A percentile compares a stretch with the other conserved stretches of the same genome.
Conservation (phyloP, 2,797 vertebrate species). For the Masticophis lateralis region DNA sequence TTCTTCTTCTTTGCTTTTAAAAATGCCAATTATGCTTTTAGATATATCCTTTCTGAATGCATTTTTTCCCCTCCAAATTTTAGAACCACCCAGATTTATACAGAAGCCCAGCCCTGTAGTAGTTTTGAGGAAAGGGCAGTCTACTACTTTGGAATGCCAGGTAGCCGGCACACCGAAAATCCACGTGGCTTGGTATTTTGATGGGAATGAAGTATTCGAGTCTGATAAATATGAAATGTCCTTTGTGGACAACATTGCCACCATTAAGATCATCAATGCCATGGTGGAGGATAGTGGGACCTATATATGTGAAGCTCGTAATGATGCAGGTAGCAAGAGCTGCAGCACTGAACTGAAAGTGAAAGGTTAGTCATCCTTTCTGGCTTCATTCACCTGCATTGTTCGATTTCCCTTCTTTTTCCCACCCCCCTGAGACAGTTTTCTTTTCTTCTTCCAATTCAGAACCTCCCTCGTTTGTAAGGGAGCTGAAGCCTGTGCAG, state of each 20-base stretch:
- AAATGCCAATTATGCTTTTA: constrained; percentile 20
- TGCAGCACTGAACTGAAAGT: constrained; percentile 94
- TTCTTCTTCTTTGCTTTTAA: constrained; percentile 3
- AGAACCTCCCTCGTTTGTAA: constrained; percentile 90
- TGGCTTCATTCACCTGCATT: neutral
- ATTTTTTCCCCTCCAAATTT: constrained; percentile 55
- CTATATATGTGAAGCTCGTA: constrained; percentile 93
- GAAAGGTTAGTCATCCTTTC: constrained; percentile 85
- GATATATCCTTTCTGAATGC: neutral
- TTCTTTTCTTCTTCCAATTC: constrained; percentile 57
- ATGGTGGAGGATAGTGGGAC: constrained; percentile 84
- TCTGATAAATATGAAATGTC: constrained; percentile 77
- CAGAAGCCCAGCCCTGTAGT: constrained; percentile 85
- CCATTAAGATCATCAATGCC: constrained; percentile 80
- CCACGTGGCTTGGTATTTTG: constrained; percentile 89
- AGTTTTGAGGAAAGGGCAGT: constrained; percentile 85
- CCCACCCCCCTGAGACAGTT: constrained; percentile 17
- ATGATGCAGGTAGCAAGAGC: constrained; percentile 94
- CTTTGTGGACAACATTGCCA: constrained; percentile 83
- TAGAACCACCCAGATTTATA: constrained; percentile 91
- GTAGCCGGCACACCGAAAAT: constrained; percentile 93
- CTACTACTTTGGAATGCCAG: constrained; percentile 88
- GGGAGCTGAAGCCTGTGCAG: constrained; percentile 77
- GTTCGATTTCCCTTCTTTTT: neutral
- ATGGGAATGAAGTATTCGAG: constrained; percentile 87